Evolutionary conservation across 2,113 vertebrate species (phyloP).

Genomic region (Amphilophus citrinellus): DNA sequence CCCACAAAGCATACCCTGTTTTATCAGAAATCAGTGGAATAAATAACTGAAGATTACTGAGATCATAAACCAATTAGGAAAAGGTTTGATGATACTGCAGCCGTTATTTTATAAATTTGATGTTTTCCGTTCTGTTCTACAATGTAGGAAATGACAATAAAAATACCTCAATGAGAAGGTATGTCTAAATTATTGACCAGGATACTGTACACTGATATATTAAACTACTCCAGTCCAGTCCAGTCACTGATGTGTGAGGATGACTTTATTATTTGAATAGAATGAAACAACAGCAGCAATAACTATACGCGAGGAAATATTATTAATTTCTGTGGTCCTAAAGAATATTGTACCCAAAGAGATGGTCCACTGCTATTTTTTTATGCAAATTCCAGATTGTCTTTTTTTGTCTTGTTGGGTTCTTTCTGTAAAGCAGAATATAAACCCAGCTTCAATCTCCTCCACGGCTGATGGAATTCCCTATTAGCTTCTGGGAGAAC

Average conservation of each 20-base stretch:
- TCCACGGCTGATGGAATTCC: conserved; percentile 67
- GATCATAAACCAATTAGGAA: not conserved
- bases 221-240: no score
- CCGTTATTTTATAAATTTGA: not conserved
- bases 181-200: not conserved
- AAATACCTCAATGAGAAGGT: not conserved
- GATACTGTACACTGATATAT: no score
- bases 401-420: not conserved
- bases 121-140: not conserved
- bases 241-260: no score
- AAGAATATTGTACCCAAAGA: not conserved
- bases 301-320: no score
- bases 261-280: no score
- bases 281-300: not conserved
- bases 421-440: conserved; percentile 20
- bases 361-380: not conserved
- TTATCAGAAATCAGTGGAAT: no score
- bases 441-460: conserved; percentile 52
- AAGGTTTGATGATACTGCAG: no score
- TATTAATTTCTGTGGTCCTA: not conserved
- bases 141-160: not conserved
- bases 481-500: conserved; percentile 58
- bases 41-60: no score
- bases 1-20: no score
- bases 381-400: not conserved